Percentiles rank a stretch among this genome's conserved stretches.
Conservation (phyloP, 2,797 vertebrate species). For the Tenualosa ilisha region DNA sequence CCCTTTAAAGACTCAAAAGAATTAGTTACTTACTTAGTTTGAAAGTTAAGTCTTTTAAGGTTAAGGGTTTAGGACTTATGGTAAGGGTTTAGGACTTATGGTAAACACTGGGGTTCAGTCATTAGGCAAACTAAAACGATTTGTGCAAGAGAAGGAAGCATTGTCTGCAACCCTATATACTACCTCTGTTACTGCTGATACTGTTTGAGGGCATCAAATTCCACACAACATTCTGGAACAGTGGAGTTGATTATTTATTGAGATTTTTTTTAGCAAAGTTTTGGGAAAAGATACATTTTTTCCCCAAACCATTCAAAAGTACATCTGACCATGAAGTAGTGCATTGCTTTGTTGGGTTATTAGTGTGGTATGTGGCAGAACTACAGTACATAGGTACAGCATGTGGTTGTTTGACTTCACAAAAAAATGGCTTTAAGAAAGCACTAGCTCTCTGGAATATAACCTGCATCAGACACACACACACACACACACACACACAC, state of each 20-base stretch:
- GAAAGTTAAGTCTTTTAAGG: too few relatives aligned
- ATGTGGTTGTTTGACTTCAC: neutral
- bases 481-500: neutral
- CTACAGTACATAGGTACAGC: conserved; percentile 1
- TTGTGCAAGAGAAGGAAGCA: too few relatives aligned
- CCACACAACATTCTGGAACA: neutral
- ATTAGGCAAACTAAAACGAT: too few relatives aligned
- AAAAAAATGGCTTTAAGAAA: neutral
- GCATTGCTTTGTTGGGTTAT: neutral
- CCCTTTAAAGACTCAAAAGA: too few relatives aligned
- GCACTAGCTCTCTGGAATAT: neutral
- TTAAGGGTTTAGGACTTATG: too few relatives aligned
- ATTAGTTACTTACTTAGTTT: too few relatives aligned
- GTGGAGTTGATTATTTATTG: neutral
- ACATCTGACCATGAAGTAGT: conserved; percentile 2
- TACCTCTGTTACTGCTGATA: neutral
- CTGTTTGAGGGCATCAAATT: neutral
- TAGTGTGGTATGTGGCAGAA: neutral
- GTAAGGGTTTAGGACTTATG: too few relatives aligned
- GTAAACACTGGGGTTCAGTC: too few relatives aligned
- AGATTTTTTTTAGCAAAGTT: neutral
- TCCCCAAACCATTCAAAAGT: neutral
- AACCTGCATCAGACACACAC: neutral
- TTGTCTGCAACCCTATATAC: neutral
- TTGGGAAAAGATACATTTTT: neutral